phyloP scores from a whole-genome alignment of 1,140 invertebrate genomes.

The Periplaneta americana region DNA sequence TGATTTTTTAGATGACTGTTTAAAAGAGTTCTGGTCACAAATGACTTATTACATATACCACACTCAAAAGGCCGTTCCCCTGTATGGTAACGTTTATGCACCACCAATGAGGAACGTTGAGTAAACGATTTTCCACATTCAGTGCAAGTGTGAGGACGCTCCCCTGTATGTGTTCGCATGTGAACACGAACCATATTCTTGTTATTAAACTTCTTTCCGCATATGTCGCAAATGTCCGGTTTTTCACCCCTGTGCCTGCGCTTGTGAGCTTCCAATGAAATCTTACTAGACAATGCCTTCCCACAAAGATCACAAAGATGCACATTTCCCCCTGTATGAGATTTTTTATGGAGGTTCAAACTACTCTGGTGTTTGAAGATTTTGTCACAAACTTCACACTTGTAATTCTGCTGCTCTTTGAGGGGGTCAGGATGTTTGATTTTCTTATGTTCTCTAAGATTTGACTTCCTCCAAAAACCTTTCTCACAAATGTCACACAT shows the following conservation, averaged over 20 bases:
- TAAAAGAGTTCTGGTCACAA: constrained; percentile 22
- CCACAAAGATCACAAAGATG: background rate
- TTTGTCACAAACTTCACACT: constrained; percentile 41
- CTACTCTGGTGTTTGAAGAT: constrained; percentile 31
- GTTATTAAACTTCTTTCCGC: background rate
- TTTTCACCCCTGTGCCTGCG: background rate
- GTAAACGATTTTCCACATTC: constrained; percentile 52
- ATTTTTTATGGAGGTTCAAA: constrained; percentile 34
- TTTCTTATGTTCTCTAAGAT: constrained; percentile 27
- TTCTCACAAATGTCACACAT: constrained; percentile 25
- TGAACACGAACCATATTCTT: constrained; percentile 52
- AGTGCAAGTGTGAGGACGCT: constrained; percentile 56
- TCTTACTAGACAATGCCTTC: background rate
- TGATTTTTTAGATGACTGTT: constrained; percentile 25
- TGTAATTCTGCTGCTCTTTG: constrained; percentile 30
- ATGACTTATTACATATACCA: constrained; percentile 4
- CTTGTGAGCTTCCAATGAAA: background rate
- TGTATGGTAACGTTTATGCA: constrained; percentile 35
- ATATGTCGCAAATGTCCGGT: background rate
- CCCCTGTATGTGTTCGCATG: constrained; percentile 63
- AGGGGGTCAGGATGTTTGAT: background rate
- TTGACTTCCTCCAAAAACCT: constrained; percentile 20
- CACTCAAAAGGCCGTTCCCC: constrained; percentile 40
- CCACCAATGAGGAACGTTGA: constrained; percentile 39
- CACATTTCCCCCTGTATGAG: constrained; percentile 39